Conservation (phyloP, 2,797 vertebrate species). For the Parauchenoglanis ngamensis region DNA sequence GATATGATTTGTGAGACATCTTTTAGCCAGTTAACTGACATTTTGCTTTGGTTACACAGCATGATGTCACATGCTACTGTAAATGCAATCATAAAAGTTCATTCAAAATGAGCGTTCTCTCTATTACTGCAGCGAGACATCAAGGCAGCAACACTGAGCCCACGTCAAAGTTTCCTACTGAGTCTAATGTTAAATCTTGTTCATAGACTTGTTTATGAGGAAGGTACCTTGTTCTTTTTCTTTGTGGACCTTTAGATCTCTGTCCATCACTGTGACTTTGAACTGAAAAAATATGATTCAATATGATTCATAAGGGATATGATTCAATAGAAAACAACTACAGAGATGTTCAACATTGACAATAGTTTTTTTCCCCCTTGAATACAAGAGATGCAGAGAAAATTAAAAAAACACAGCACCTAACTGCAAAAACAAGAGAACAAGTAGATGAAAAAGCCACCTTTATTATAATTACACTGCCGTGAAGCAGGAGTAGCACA, state of each 20-base stretch:
- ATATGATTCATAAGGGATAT: no score
- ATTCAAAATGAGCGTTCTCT: no score
- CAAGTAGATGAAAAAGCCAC: constrained; percentile 29
- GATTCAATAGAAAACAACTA: neutral
- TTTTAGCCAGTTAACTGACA: no score
- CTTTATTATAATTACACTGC: constrained; percentile 52
- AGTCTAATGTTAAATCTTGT: neutral
- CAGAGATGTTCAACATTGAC: neutral
- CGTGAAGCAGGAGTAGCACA: constrained; percentile 55
- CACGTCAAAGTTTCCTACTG: neutral
- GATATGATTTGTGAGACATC: no score
- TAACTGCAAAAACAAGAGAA: constrained; percentile 9
- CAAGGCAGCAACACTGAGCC: no score
- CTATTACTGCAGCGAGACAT: no score
- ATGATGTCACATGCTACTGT: no score
- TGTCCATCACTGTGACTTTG: neutral
- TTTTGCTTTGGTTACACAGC: no score
- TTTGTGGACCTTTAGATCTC: neutral
- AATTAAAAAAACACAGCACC: neutral
- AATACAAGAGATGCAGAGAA: neutral
- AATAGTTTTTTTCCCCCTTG: neutral
- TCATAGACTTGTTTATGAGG: neutral
- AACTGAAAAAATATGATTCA: neutral
- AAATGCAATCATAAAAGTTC: no score
- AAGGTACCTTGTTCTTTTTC: neutral